Base-by-base conservation (phyloP, 1,140 invertebrate species). In the Hylaeus anthracinus region DNA sequence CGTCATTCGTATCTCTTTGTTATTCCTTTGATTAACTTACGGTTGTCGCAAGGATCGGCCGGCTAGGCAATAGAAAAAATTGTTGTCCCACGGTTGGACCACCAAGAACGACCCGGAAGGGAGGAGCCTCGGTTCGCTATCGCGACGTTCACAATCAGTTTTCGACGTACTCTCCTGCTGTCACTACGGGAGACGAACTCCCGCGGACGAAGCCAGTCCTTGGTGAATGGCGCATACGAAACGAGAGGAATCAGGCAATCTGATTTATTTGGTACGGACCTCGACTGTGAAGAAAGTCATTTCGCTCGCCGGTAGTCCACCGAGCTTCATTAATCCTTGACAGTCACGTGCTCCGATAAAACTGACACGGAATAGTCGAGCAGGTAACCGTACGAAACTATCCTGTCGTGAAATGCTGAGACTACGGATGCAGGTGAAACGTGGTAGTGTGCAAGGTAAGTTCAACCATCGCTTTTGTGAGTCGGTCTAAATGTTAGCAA, bases 81-180 rank as follows among this genome's bases (percentile, higher is more conserved):
- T 43, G 69, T 71, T 55, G 48, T 88, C 84, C 83, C 84, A 89
- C 69, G 85, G 79, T 26, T 58, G 81, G 87, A 88, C 84, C 87
- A 89, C 83, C 88, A 85, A 84, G 86, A 86, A 88, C 61, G 78
- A 87, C 85, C 85, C 88, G 86, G 88, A 89, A 88, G 81, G 88
- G 83, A 83, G 87, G 83, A 84, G 83, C 51, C 82, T 79, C 86
- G 26, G 79, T 84, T 79, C 84, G 76, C 85, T 89, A 84, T 91
- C 89, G 83, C 72, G 82, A 76, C 85, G 88, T 72, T 88, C 83
- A 87, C 87, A 80, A 89, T 91, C 85, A 90, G 81, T 83, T 89
- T 91, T 77, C 73, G 82, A 76, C 86, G 72, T 60, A 79, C 48
- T 58, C 77, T 26, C 61, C 45, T 67, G 73, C 80, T 87, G 78